Base-by-base conservation (phyloP, 2,797 vertebrate genomes). In the Lepilemur septentrionalis region DNA sequence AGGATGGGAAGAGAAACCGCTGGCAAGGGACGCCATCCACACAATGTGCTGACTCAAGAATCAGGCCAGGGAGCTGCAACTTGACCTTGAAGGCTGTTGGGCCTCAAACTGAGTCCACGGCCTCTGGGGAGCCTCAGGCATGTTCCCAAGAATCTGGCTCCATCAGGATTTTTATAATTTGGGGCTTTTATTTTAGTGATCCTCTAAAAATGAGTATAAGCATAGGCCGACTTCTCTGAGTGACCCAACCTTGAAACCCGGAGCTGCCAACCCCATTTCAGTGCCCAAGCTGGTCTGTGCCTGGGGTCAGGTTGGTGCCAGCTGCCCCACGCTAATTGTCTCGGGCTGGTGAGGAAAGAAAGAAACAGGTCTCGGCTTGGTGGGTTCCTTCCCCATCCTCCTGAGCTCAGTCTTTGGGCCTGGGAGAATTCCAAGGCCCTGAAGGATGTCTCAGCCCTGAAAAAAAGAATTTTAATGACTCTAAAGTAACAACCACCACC, bases 11-110 rank as follows among this genome's bases (percentile, higher is more conserved):
- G 61, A 25, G 59, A 32, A 67, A 20, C 7, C 11, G 9, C 63
- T 6, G 65, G 7, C 14, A 78, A 63, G 50, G 81, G 41, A 46
- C n/a, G 12, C 22, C 1, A 17, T 57, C 11, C 4, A 1, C 0
- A 35, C 3, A 6, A 1, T 0, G 2, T 1, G 2, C 28, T 35
- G 46, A 1, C 13, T 10, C 15, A 43, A 13, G 48, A 10, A 3
- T 78, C 35, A n/a, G 73, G 25, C 75, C 57, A 10, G 59, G 46
- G 73, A 32, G 25, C 79, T 50, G 17, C 1, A 5, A 22, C 11
- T 38, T 89, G 91, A 55, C 48, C n/a, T 38, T 35, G 48, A 22
- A 46, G 67, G 43, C 12, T 22, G 0, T 0, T 48, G 76, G 75
- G 28, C 84, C 82, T 81, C 59, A 43, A 1, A 9, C 13, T 18